Conservation (phyloP, 1,140 invertebrate species). For the Bombus confusus region DNA sequence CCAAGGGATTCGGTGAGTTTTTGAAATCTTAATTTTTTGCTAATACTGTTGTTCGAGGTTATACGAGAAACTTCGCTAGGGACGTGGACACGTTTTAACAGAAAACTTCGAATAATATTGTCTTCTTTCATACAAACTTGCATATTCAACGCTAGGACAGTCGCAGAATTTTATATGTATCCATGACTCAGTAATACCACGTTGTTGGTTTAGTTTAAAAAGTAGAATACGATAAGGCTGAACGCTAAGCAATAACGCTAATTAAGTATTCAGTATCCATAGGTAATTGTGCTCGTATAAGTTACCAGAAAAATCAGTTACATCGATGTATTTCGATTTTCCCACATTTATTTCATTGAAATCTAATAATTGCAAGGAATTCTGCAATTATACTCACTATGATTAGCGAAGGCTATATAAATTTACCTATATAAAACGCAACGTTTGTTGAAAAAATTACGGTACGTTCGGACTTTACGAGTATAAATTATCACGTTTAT, state of each 20-base stretch:
- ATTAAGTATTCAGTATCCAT: neutral
- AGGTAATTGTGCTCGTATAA: neutral
- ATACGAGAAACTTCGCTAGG: too few species aligned
- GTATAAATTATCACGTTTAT: too few species aligned
- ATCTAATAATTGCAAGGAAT: neutral
- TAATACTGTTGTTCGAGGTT: neutral
- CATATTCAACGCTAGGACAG: conserved; percentile 8
- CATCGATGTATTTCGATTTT: neutral
- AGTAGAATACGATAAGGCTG: conserved; percentile 2
- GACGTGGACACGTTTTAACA: neutral
- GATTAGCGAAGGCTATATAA: neutral
- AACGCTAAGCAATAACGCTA: neutral
- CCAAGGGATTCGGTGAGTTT: conserved; percentile 76
- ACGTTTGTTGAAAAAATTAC: neutral
- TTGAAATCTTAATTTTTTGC: neutral
- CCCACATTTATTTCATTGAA: neutral
- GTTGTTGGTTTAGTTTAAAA: neutral
- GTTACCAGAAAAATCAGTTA: neutral
- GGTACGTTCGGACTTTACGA: too few species aligned
- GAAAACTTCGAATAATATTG: neutral
- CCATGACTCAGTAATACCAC: neutral
- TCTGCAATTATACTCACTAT: neutral
- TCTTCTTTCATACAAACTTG: neutral
- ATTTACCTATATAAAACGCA: neutral
- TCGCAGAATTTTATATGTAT: neutral